Evolutionary conservation across 2,888 invertebrate genomes (phyloP), one percentile per base, ranked within the genome.

Genomic region (Rhagonycha lutea): DNA sequence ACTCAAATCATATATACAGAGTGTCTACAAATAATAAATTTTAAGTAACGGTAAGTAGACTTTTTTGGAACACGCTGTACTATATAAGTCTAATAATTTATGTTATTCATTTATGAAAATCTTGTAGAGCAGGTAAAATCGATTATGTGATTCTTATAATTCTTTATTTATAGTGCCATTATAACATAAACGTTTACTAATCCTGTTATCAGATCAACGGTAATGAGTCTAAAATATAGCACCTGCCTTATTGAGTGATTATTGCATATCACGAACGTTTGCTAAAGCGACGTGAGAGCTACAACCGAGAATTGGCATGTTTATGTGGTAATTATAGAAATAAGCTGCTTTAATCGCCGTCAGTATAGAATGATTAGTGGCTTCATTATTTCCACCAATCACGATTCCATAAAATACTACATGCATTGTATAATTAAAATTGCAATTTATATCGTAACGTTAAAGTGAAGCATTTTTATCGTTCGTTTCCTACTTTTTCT

Each of bases 351-450:
- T 86, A 86, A 85, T 86, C 84, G 85, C 83, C 84, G 85, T 86
- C 86, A 84, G 83, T 81, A 83, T 76, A 80, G 85, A 86, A 86
- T 86, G 86, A 87, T 87, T 86, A 84, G 86, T 87, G 83, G 86
- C 87, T 86, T 87, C 86, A 87, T 87, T 86, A 86, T 86, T 86
- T 86, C 86, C 84, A 85, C 85, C 86, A 86, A 87, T 86, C 86
- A 86, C 85, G 84, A 84, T 81, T 75, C 78, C 78, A 82, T 85
- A 84, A 86, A 86, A 85, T 86, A 85, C 84, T 83, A 83, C 84
- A 83, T 83, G 86, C 84, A 84, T 82, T 83, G 83, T 84, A 84
- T 85, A 86, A 86, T 86, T 86, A 86, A 86, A 86, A 85, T 81
- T 85, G 85, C 85, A 83, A 86, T 86, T 86, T 86, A 85, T 86